phyloP scores from a whole-genome alignment of 2,888 invertebrate genomes.

The Drosophila rubida region DNA sequence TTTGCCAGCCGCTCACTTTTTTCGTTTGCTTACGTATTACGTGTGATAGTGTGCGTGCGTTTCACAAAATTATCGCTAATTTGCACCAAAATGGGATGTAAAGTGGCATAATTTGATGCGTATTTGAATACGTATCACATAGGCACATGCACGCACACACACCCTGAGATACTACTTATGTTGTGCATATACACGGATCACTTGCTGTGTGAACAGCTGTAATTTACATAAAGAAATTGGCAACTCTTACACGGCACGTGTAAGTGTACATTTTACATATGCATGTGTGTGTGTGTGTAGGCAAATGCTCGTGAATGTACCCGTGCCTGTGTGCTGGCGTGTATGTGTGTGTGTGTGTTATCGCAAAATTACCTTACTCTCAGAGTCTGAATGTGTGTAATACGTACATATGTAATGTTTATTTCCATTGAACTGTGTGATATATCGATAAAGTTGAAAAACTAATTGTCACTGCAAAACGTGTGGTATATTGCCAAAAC shows the following conservation, averaged over 20 bases:
- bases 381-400: background rate
- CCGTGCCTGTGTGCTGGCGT: constrained; percentile 16
- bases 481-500: background rate
- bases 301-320: constrained; percentile 16
- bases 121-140: constrained; percentile 36
- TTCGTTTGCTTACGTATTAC: constrained; percentile 79
- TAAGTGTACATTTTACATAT: constrained; percentile 34
- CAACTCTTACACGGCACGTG: constrained; percentile 65
- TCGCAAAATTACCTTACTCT: constrained; percentile 41
- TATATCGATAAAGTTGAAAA: constrained; percentile 28
- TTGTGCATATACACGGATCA: constrained; percentile 4
- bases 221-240: constrained; percentile 71
- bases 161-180: background rate
- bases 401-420: constrained; percentile 35
- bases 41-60: constrained; percentile 67
- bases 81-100: constrained; percentile 64
- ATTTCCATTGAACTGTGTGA: constrained; percentile 37
- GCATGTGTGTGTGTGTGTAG: constrained; percentile 10
- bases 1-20: constrained; percentile 77
- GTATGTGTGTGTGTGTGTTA: constrained; percentile 41
- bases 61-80: constrained; percentile 73
- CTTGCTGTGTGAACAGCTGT: constrained; percentile 58
- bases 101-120: constrained; percentile 59
- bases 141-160: background rate
- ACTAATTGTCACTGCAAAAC: constrained; percentile 14